A percentile compares a stretch with the other conserved stretches of the same genome.
These are phyloP conservation scores for Calyptomena viridis DNA, from an alignment of 2,113 vertebrate species.

Conservation along the genomic window DNA sequence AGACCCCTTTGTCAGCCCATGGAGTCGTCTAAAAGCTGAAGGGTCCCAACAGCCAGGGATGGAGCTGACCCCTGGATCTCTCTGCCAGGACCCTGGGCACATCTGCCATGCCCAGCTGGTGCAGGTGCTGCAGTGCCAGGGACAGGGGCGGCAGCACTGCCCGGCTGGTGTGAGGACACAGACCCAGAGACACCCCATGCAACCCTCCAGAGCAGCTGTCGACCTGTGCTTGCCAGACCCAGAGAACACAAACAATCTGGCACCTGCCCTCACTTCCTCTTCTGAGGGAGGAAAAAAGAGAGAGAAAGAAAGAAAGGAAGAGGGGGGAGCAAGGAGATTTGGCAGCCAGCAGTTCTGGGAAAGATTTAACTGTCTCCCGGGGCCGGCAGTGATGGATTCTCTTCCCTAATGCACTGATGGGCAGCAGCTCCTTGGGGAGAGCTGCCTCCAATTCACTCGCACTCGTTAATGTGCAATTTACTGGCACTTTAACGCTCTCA, in stretches of 20 bases:
- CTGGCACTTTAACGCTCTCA: slow-evolving; percentile 75
- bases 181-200: background rate
- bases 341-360: slow-evolving; percentile 68
- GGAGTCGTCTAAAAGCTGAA: background rate
- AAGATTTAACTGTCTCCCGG: slow-evolving; percentile 69
- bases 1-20: background rate
- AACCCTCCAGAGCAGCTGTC: background rate
- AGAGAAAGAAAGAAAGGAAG: slow-evolving; percentile 22
- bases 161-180: background rate
- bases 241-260: background rate
- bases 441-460: slow-evolving; percentile 67
- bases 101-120: background rate
- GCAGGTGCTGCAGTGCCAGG: background rate
- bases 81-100: background rate
- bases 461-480: slow-evolving; percentile 80
- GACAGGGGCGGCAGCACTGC: background rate
- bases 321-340: background rate
- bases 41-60: background rate
- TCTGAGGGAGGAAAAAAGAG: background rate
- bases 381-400: slow-evolving; percentile 68
- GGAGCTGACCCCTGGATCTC: background rate
- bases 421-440: slow-evolving; percentile 63
- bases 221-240: background rate
- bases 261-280: slow-evolving; percentile 13
- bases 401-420: slow-evolving; percentile 69